Percentiles rank a stretch among this genome's conserved stretches.
phyloP scores from a whole-genome alignment of 2,113 vertebrate species.

The Colius striatus region DNA sequence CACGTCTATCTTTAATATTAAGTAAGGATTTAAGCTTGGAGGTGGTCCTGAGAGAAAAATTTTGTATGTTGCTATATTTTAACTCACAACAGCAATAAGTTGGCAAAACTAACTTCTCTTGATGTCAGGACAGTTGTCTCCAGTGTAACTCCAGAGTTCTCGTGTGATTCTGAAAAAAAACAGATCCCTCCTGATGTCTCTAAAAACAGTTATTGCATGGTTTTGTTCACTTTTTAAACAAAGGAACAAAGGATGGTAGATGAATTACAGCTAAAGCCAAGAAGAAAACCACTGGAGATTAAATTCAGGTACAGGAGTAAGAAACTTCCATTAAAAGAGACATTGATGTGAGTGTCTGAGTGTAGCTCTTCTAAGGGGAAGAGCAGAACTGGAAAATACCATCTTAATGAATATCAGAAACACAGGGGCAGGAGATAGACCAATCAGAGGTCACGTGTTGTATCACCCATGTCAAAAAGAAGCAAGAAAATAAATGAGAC shows the following conservation, averaged over 20 bases:
- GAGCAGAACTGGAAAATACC: conserved; percentile 17
- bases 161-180: background rate
- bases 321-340: background rate
- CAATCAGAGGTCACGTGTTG: conserved; percentile 16
- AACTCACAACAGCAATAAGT: background rate
- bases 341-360: background rate
- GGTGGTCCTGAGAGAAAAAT: background rate
- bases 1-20: background rate
- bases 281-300: background rate
- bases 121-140: background rate
- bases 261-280: background rate
- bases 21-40: background rate
- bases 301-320: background rate
- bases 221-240: background rate
- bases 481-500: conserved; percentile 57
- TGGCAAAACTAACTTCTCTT: background rate
- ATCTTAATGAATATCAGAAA: conserved; percentile 44
- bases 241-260: background rate
- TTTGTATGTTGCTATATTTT: background rate
- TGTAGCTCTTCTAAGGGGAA: background rate
- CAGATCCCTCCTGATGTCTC: background rate
- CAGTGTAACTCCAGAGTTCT: background rate
- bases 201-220: background rate
- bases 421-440: background rate
- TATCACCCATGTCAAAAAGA: background rate